Conservation (phyloP, 2,113 vertebrate genomes). For the human region DNA sequence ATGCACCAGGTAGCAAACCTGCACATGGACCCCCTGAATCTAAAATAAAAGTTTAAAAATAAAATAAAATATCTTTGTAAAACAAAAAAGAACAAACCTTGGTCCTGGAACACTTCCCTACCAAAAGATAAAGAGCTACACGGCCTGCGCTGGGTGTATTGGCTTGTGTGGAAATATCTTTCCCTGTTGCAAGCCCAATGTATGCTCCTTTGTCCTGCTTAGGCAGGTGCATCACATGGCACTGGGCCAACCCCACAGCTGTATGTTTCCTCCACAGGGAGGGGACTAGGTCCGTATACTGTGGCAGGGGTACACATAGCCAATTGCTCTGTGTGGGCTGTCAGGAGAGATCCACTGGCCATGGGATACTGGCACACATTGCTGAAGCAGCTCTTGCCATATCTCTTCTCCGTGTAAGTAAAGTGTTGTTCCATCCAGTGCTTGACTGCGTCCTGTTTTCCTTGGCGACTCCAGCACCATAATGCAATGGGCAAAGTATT, state of each 20-base stretch:
- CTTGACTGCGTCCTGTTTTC: not conserved
- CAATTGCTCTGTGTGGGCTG: not conserved
- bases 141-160: not conserved
- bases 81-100: no score
- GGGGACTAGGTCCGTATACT: not conserved
- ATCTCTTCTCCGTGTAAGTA: not conserved
- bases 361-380: not conserved
- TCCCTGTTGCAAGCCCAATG: not conserved
- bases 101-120: not conserved
- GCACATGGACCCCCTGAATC: no score
- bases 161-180: not conserved
- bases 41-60: no score
- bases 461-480: not conserved
- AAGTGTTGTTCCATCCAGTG: not conserved
- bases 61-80: no score
- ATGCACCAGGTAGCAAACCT: no score
- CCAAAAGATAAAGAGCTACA: not conserved
- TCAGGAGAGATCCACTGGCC: not conserved
- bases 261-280: not conserved
- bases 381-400: not conserved
- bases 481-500: not conserved
- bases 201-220: not conserved
- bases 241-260: not conserved
- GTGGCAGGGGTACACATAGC: not conserved
- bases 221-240: no score